Base-by-base conservation (phyloP, 2,113 vertebrate species). In the Ptychochromis oligacanthus region DNA sequence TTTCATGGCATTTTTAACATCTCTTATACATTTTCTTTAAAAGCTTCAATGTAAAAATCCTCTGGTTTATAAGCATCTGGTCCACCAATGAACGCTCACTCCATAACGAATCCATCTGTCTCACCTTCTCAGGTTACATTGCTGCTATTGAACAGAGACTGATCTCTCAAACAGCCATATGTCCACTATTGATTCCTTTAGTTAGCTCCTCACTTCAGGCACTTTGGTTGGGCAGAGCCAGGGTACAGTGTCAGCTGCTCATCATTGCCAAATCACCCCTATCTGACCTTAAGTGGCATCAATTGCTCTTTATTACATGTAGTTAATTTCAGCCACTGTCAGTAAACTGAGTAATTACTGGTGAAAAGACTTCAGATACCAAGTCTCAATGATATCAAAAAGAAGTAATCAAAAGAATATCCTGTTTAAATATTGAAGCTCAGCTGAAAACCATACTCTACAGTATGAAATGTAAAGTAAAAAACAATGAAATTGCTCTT, bases 21-120 rank as follows among this genome's bases (percentile, higher is more conserved):
- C 36, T 36, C 36, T 36, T 7, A 36, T 36, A 36, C 36, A 6
- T 36, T 36, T 36, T 36, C 36, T 36, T 36, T 36, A 8, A 31
- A 31, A 31, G 28, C 28, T 31, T 31, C 28, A 31, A 4, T 31
- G 28, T 31, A 36, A 36, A 36, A 4, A 36, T 36, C 15, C 3
- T 49, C 3, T 22, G 49, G 22, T 20, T 11, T n/a, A 70, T 55
- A 10, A 28, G 70, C 52, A 64, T 80, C 46, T 82, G 55, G 31
- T 56, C 79, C 55, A 79, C 70, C 65, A 76, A 77, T 60, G 28
- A 46, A 67, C 31, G 31, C 15, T 36, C 36, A 46, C 34, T 36
- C 86, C 46, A n/a, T 56, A 17, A 60, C 52, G 77, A 36, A 55
- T 61, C 58, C 88, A 88, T 89, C 90, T 91, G 90, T 67, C 86